Conservation (phyloP, 1,140 invertebrate species). For the Macrostomum lignano region DNA sequence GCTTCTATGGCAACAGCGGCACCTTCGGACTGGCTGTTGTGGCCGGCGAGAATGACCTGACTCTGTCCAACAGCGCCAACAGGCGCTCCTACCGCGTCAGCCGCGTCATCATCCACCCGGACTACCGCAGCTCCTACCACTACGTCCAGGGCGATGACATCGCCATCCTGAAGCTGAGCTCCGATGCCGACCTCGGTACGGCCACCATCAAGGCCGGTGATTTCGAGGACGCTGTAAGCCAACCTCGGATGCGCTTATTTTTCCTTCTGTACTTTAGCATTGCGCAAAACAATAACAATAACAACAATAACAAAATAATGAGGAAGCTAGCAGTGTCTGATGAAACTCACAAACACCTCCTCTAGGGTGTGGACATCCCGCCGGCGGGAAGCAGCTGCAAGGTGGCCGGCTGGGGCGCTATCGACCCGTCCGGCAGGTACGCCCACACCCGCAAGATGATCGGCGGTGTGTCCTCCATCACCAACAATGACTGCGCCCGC, state of each 20-base stretch:
- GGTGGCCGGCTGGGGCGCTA: neutral
- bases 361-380: too few relatives aligned
- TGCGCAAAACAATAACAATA: too few relatives aligned
- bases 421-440: neutral
- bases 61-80: neutral
- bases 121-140: neutral
- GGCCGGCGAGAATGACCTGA: neutral
- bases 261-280: too few relatives aligned
- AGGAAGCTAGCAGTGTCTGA: too few relatives aligned
- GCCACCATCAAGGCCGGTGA: too few relatives aligned
- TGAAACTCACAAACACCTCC: too few relatives aligned
- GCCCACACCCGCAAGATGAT: too few relatives aligned
- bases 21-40: neutral
- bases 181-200: too few relatives aligned
- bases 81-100: neutral
- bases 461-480: too few relatives aligned
- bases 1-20: constrained; percentile 4
- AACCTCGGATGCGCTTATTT: too few relatives aligned
- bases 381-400: neutral
- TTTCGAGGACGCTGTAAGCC: too few relatives aligned
- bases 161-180: neutral
- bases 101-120: neutral
- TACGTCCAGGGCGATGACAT: neutral
- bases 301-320: too few relatives aligned
- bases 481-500: constrained; percentile 7